phyloP scores from a whole-genome alignment of 2,888 invertebrate genomes.

The Drosophila merina region DNA sequence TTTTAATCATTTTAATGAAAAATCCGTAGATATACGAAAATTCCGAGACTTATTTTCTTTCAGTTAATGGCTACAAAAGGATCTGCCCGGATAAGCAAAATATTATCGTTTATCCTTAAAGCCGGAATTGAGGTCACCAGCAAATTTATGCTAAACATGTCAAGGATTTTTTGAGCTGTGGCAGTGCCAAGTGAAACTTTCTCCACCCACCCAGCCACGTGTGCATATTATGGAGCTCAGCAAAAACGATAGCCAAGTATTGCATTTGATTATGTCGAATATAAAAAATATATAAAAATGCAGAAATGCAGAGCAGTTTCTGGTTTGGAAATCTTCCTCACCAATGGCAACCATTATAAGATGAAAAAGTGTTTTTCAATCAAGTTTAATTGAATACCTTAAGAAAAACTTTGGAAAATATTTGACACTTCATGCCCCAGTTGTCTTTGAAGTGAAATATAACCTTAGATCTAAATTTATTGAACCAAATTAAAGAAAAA shows the following conservation, averaged over 20 bases:
- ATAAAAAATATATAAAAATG: neutral
- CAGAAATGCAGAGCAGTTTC: slow-evolving; percentile 45
- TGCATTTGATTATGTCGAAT: slow-evolving; percentile 56
- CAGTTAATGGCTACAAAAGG: slow-evolving; percentile 54
- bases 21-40: slow-evolving; percentile 27
- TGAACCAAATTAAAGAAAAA: no score
- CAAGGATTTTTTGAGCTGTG: slow-evolving; percentile 12
- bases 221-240: slow-evolving; percentile 53
- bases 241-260: slow-evolving; percentile 39
- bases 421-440: no score
- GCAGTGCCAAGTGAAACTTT: slow-evolving; percentile 22
- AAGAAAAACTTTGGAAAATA: no score
- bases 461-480: no score
- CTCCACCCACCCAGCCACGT: slow-evolving; percentile 47
- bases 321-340: neutral
- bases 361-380: neutral
- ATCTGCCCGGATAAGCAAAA: slow-evolving; percentile 15
- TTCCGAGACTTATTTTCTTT: slow-evolving; percentile 17
- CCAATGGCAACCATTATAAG: neutral
- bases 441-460: no score
- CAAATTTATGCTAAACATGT: slow-evolving; percentile 34
- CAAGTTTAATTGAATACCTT: neutral
- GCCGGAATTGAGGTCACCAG: slow-evolving; percentile 15
- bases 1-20: slow-evolving; percentile 69
- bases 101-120: slow-evolving; percentile 18